Base-by-base conservation (phyloP, 1,140 invertebrate genomes). In the Papilio machaon region DNA sequence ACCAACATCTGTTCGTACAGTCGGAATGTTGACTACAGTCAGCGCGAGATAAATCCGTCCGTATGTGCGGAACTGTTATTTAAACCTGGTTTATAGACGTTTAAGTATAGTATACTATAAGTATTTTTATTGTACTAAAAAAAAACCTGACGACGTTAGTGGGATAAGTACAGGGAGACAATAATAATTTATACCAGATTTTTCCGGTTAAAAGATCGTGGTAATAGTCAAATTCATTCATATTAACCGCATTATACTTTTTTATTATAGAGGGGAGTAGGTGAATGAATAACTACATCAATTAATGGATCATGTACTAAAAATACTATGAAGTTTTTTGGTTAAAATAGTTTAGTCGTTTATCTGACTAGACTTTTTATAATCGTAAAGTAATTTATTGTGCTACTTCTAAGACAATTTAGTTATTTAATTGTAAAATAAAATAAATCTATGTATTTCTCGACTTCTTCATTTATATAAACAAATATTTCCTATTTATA, bases 1-100 rank as follows among this genome's bases (percentile, higher is more conserved):
- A 70, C 64, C 30, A 35, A 70, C 23, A 13, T 35, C 64, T 70
- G 64, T 70, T 70, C 6, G 23, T 30, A 30, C 30, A 35, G 13
- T 70, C 30, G 30, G 64, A 70, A 70, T 70, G 64, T 70, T 70
- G 64, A 60, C 58, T 60, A 60, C 58, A 70, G 38, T 43, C 38
- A 7, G 64, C 30, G 30, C 13, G 64, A 70, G 64, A 70, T 70
- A 64, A 64, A 13, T 64, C 52, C 15, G 52, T 54, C 3, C 64
- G 64, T 70, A 64, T 19, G 60, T 9, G 19, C 10, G 30, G 4
- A 35, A 70, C 30, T 70, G 35, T 70, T 6, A 70, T 35, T 70
- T 70, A 38, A 70, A 70, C 64, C 64, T 35, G 64, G 13, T 70
- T 70, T 70, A 70, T 17, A 11, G 64, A 60, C 58, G 58, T 60